Percentiles rank a stretch among this genome's conserved stretches.
phyloP scores from a whole-genome alignment of 2,797 vertebrate species.

The Trachurus trachurus region DNA sequence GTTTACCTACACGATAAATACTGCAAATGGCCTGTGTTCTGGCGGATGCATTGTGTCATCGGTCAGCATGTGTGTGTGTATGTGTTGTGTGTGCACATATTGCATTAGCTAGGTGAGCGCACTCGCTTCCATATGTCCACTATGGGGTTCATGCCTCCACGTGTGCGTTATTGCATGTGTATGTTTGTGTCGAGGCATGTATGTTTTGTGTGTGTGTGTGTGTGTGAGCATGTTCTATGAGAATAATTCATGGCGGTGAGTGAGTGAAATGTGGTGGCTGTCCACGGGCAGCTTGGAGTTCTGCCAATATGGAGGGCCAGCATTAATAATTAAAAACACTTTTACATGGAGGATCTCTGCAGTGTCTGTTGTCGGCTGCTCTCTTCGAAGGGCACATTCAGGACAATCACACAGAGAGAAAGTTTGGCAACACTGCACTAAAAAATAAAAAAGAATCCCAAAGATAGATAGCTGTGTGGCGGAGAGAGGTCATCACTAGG shows the following conservation, averaged over 20 bases:
- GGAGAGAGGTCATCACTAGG: constrained; percentile 44
- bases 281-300: constrained; percentile 69
- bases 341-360: constrained; percentile 80
- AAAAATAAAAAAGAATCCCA: constrained; percentile 14
- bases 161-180: not conserved
- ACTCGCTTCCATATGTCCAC: constrained; percentile 12
- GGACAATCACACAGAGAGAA: constrained; percentile 66
- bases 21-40: constrained; percentile 36
- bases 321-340: constrained; percentile 86
- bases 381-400: constrained; percentile 70
- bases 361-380: constrained; percentile 61
- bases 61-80: not conserved
- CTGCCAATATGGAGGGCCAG: constrained; percentile 69
- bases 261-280: constrained; percentile 77
- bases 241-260: constrained; percentile 82
- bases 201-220: not conserved
- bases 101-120: constrained; percentile 18
- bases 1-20: constrained; percentile 49
- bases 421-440: constrained; percentile 56
- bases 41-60: not conserved
- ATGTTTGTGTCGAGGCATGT: not conserved
- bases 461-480: constrained; percentile 24
- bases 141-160: constrained; percentile 11
- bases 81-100: constrained; percentile 15
- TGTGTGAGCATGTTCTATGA: constrained; percentile 34